Base-by-base conservation (phyloP, 2,797 vertebrate species). In the Gouania willdenowi region DNA sequence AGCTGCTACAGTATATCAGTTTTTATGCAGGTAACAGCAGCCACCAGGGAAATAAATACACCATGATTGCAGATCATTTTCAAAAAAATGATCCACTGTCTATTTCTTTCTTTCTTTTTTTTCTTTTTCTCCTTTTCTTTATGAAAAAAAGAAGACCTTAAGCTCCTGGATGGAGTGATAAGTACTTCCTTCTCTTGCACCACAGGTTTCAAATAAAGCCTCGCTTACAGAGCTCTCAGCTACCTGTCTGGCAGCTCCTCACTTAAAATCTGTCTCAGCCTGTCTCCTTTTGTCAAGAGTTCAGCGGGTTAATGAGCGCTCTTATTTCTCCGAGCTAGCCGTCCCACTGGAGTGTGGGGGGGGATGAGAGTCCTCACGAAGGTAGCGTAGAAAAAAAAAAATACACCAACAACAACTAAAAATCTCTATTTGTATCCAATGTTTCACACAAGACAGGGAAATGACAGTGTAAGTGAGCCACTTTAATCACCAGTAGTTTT, bases 261-360 rank as follows among this genome's bases (percentile, higher is more conserved):
- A 46, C 66, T 54, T 67, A 66, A n/a, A 58, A 72, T 75, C 57
- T 66, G 72, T 68, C 75, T 67, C 66, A 59, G 60, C 67, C 67
- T 61, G 64, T 75, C 67, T 70, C 55, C 68, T 72, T 20, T 73
- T 72, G 54, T 79, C 51, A 41, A 50, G 54, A 50, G 75, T 70
- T 79, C 70, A 66, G 57, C 63, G 52, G 74, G 75, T 78, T 80
- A 79, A 81, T 81, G 68, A 78, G 66, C 70, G 11, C 45, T 42
- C 48, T 55, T 58, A 58, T 48, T 66, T 67, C 53, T 50, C 59
- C 23, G 27, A 1, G n/a, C 41, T 50, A 61, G 18, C 50, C 21
- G 28, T 27, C 23, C 22, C n/a, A n/a, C n/a, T n/a, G n/a, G n/a
- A n/a, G n/a, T 20, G 1, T 43, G 20, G 8, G 16, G 54, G 3